phyloP scores from a whole-genome alignment of 2,797 vertebrate species.

The Acipenser oxyrinchus region DNA sequence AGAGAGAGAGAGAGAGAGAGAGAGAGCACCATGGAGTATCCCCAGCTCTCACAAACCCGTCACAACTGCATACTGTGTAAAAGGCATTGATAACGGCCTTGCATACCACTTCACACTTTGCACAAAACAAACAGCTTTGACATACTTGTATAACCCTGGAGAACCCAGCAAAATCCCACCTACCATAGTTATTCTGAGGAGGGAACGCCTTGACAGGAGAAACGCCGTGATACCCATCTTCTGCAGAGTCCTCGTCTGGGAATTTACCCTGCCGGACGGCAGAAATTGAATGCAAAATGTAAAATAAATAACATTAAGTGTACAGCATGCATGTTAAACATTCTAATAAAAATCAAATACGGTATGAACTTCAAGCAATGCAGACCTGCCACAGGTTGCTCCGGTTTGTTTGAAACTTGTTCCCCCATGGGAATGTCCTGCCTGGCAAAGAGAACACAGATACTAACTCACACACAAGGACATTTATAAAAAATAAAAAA shows the following conservation, averaged over 20 bases:
- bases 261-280: conserved; percentile 66
- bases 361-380: background rate
- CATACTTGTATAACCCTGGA: too few relatives aligned
- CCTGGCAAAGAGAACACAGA: conserved; percentile 48
- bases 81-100: too few relatives aligned
- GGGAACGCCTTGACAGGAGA: too few relatives aligned
- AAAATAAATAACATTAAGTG: background rate
- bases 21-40: too few relatives aligned
- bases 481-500: background rate
- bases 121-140: too few relatives aligned
- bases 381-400: conserved; percentile 90
- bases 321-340: background rate
- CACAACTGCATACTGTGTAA: background rate
- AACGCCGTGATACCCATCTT: too few relatives aligned
- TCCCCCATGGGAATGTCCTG: conserved; percentile 86
- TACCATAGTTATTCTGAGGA: too few relatives aligned
- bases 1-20: background rate
- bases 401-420: conserved; percentile 79
- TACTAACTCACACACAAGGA: too few relatives aligned
- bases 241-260: too few relatives aligned
- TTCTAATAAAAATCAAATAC: background rate
- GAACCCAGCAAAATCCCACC: too few relatives aligned
- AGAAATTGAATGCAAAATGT: conserved; percentile 1
- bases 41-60: too few relatives aligned
- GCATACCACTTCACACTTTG: too few relatives aligned